Percentiles rank a stretch among this genome's conserved stretches.
Evolutionary conservation across 2,797 vertebrate species (phyloP).

Genomic region (Centroberyx gerrardi): DNA sequence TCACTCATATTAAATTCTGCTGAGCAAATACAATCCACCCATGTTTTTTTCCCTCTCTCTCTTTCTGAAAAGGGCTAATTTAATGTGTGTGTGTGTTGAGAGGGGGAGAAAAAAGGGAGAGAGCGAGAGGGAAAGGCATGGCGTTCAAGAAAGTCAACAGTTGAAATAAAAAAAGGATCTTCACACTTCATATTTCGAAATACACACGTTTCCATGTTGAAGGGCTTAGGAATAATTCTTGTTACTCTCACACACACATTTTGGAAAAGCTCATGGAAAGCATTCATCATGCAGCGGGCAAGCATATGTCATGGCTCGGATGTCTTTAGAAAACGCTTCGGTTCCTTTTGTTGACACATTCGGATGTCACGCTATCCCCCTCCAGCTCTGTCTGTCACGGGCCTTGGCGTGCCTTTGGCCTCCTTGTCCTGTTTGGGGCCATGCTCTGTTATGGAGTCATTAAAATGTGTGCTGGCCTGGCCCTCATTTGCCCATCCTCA

Average conservation of each 20-base stretch:
- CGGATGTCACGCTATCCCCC: constrained; percentile 52
- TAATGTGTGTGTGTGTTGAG: constrained; percentile 38
- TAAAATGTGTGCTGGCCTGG: constrained; percentile 49
- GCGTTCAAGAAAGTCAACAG: neutral
- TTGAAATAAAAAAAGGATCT: constrained; percentile 23
- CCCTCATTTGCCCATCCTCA: constrained; percentile 46
- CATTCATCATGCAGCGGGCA: constrained; percentile 32
- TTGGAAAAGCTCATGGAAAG: constrained; percentile 39
- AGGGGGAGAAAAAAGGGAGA: constrained; percentile 13
- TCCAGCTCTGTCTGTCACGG: constrained; percentile 31
- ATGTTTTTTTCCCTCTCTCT: constrained; percentile 29
- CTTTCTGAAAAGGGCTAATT: constrained; percentile 63
- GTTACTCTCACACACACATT: constrained; percentile 29
- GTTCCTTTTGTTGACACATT: constrained; percentile 67
- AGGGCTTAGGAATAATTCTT: neutral
- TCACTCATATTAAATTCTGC: constrained; percentile 88
- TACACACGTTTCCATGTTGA: neutral
- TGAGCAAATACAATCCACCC: constrained; percentile 86
- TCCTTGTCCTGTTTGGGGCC: constrained; percentile 42
- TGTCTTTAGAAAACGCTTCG: constrained; percentile 40
- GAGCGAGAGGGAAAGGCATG: constrained; percentile 5
- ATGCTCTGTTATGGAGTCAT: constrained; percentile 54
- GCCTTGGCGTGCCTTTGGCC: constrained; percentile 30
- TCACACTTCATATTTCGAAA: constrained; percentile 25
- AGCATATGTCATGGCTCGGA: constrained; percentile 37